These are phyloP conservation scores for human (Homo sapiens) DNA, from an alignment of 2,113 vertebrate species.

Conservation along the genomic window GRCh38 chr2:61348001-61348500, in stretches of 20 bases:
- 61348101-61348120: constrained; percentile 86
- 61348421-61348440: constrained; percentile 98
- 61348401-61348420: constrained; percentile 96
- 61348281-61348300: constrained; percentile 96
- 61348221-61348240: constrained; percentile 91
- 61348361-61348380: constrained; percentile 95
- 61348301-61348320: constrained; percentile 98
- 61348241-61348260: constrained; percentile 87
- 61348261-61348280: constrained; percentile 89
- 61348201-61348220: constrained; percentile 89
- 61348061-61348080: constrained; percentile 90
- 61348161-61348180: constrained; percentile 84
- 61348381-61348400: constrained; percentile 97
- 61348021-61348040: constrained; percentile 88
- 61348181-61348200: constrained; percentile 90
- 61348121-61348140: constrained; percentile 90
- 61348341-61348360: constrained; percentile 98
- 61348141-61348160: constrained; percentile 80
- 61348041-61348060: constrained; percentile 89
- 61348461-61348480: constrained; percentile 99
- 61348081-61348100: constrained; percentile 91
- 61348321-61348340: constrained; percentile 96
- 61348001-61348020: constrained; percentile 90
- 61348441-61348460: constrained; percentile 98
- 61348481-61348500: constrained; percentile 79